A percentile compares a stretch with the other conserved stretches of the same genome.
Conservation (phyloP, 1,140 invertebrate species). For the Nasonia longicornis region DNA sequence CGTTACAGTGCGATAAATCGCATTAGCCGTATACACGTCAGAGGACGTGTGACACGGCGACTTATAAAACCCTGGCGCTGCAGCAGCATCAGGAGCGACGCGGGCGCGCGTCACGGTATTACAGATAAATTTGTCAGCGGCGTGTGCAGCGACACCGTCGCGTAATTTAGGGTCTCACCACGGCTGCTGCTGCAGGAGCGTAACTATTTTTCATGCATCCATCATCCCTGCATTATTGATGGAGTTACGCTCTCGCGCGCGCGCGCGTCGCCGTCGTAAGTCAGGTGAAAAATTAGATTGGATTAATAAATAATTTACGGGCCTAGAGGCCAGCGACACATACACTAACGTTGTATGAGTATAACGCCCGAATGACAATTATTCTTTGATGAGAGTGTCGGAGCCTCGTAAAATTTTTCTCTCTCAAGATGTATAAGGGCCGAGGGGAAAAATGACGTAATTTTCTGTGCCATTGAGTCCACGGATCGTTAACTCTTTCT, state of each 20-base stretch:
- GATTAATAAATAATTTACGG: constrained; percentile 13
- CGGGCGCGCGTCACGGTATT: background rate
- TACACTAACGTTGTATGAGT: background rate
- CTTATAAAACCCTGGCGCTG: background rate
- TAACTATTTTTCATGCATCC: constrained; percentile 3
- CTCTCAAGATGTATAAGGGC: background rate
- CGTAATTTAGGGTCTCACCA: background rate
- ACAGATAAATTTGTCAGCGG: constrained; percentile 13
- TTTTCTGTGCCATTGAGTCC: constrained; percentile 10
- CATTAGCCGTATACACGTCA: background rate
- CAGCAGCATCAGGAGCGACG: background rate
- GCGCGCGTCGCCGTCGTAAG: background rate
- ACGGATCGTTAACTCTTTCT: constrained; percentile 3
- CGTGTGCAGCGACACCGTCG: background rate
- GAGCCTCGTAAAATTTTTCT: background rate
- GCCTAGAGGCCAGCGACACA: no score
- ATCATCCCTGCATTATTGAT: constrained; percentile 9
- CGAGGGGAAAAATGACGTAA: background rate
- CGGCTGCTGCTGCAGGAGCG: background rate
- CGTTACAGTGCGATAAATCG: background rate
- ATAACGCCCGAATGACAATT: background rate
- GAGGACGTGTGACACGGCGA: background rate
- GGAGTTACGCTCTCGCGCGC: background rate
- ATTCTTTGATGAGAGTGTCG: background rate
- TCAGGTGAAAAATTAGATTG: constrained; percentile 10